Evolutionary conservation across 2,797 vertebrate species (phyloP).

Genomic region (Mus minutoides): DNA sequence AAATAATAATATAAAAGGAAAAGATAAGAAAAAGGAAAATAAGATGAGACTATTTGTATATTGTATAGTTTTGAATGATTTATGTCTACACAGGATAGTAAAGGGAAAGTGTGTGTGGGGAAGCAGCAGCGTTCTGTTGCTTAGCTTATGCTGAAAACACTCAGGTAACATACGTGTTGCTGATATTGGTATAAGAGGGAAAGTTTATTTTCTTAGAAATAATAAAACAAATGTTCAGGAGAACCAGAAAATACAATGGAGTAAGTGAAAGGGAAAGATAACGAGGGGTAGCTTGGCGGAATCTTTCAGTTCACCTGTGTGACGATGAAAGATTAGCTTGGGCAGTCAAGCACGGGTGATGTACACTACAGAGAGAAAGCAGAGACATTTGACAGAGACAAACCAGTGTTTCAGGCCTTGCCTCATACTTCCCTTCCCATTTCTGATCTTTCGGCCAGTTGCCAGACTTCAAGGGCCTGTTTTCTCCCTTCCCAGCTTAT

Average conservation of each 20-base stretch:
- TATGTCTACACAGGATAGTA: background rate
- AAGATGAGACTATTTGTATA: background rate
- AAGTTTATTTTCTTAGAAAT: background rate
- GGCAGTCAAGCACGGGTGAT: background rate
- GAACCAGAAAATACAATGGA: background rate
- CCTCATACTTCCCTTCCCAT: background rate
- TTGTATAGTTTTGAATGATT: background rate
- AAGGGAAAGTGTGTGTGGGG: background rate
- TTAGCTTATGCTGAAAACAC: background rate
- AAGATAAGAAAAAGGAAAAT: background rate
- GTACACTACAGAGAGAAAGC: background rate
- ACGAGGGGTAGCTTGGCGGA: rapidly evolving
- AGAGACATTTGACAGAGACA: background rate
- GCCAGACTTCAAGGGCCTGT: background rate
- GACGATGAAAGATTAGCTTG: background rate
- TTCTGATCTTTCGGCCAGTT: background rate
- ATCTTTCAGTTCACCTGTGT: background rate
- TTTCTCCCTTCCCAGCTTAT: background rate
- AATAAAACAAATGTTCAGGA: background rate
- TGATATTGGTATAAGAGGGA: background rate
- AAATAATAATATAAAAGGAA: background rate
- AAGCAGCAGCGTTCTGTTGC: background rate
- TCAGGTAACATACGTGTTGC: background rate
- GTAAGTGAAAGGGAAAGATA: background rate
- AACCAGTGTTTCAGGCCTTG: background rate